Conservation (phyloP, 2,113 vertebrate genomes). For the Alaudala cheleensis region DNA sequence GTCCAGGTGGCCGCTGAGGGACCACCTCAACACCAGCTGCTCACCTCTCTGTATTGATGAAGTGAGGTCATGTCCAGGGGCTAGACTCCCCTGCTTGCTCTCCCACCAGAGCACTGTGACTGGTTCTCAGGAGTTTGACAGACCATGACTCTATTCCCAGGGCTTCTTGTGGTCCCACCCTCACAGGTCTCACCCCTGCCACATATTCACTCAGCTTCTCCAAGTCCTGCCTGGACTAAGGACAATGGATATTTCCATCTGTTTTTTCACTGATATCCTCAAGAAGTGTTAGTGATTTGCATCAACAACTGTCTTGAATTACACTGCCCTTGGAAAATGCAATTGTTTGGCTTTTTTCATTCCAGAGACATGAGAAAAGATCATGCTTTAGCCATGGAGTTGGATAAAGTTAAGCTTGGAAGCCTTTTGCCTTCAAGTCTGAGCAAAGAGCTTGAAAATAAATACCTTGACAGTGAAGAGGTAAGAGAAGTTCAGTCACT, state of each 20-base stretch:
- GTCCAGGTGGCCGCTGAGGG: neutral
- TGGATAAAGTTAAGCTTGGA: conserved; percentile 74
- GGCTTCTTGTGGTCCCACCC: neutral
- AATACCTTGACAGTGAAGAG: conserved; percentile 77
- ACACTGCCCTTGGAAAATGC: neutral
- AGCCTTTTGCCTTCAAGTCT: conserved; percentile 74
- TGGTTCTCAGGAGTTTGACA: neutral
- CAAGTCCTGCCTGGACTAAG: neutral
- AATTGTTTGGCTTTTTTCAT: conserved; percentile 36
- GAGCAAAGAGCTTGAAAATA: conserved; percentile 73
- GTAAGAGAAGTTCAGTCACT: conserved; percentile 69
- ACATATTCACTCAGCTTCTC: neutral
- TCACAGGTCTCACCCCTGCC: neutral
- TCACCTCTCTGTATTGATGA: neutral
- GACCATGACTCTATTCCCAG: neutral
- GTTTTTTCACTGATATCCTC: neutral
- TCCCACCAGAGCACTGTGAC: neutral
- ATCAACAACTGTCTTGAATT: conserved; percentile 29
- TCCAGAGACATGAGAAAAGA: conserved; percentile 82
- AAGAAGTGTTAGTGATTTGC: neutral
- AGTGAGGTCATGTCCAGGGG: neutral
- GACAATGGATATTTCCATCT: neutral
- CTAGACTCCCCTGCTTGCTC: neutral
- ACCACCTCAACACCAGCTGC: neutral
- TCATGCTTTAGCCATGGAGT: conserved; percentile 65